phyloP scores from a whole-genome alignment of 2,113 vertebrate genomes.

The Mesembrinibis cayennensis region DNA sequence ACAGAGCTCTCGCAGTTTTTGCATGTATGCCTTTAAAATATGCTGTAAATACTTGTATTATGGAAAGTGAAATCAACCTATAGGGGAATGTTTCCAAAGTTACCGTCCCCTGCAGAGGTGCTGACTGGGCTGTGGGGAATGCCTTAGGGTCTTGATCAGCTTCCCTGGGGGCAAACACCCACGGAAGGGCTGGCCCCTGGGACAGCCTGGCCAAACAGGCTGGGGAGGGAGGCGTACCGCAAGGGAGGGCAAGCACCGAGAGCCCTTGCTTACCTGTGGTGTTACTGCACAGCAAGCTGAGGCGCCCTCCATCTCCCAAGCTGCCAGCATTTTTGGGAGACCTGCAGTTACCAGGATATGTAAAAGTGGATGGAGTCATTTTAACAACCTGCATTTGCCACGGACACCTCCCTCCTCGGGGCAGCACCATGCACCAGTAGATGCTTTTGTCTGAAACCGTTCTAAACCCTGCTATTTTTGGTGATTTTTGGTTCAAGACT shows the following conservation, averaged over 20 bases:
- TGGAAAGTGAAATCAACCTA: background rate
- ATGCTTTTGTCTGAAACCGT: background rate
- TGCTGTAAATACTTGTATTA: accelerated
- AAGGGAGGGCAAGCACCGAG: background rate
- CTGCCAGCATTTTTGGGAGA: background rate
- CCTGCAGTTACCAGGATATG: accelerated
- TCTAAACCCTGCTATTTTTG: background rate
- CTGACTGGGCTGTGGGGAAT: background rate
- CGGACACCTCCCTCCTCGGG: background rate
- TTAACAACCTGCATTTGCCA: no score
- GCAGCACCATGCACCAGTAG: accelerated
- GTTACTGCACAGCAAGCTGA: accelerated
- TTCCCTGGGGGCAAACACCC: background rate
- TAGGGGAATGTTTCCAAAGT: background rate
- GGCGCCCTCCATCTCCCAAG: background rate
- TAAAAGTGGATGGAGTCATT: background rate
- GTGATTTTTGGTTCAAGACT: background rate
- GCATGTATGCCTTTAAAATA: background rate
- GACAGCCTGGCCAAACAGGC: background rate
- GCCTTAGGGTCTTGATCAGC: background rate
- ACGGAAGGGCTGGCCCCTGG: background rate
- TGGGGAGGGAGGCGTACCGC: background rate
- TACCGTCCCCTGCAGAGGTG: background rate
- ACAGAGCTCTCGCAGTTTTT: background rate
- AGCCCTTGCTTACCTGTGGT: background rate